A percentile compares a stretch with the other conserved stretches of the same genome.
These are phyloP conservation scores for Abscondita cerata DNA, from an alignment of 2,888 invertebrate genomes.

Conservation along the genomic window DNA sequence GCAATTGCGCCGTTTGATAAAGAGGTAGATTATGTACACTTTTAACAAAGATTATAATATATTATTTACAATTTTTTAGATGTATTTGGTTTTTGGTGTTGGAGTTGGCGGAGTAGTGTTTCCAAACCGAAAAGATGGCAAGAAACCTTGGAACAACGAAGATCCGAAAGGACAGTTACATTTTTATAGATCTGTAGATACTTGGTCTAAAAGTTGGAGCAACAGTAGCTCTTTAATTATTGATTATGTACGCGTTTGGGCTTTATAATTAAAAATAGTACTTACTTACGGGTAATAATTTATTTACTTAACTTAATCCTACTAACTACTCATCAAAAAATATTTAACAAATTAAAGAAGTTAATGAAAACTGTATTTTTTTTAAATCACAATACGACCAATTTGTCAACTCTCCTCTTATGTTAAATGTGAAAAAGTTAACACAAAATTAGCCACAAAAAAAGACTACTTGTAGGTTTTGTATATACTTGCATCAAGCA, in stretches of 20 bases:
- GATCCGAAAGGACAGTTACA: conserved; percentile 69
- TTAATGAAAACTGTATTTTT: too few species aligned
- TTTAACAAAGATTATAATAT: neutral
- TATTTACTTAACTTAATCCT: too few species aligned
- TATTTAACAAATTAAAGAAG: too few species aligned
- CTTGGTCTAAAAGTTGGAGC: conserved; percentile 73
- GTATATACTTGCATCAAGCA: too few species aligned
- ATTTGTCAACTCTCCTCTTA: too few species aligned
- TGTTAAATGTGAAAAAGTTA: too few species aligned
- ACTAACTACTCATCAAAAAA: too few species aligned
- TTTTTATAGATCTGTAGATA: conserved; percentile 69
- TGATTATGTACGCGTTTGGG: conserved; percentile 72
- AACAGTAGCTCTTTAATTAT: conserved; percentile 66
- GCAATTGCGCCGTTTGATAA: conserved; percentile 77
- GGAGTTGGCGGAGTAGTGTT: conserved; percentile 82
- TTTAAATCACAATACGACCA: too few species aligned
- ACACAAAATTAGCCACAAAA: too few species aligned
- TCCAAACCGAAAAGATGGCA: conserved; percentile 60
- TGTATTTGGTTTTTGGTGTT: conserved; percentile 78
- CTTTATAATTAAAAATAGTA: conserved; percentile 61
- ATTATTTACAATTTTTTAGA: conserved; percentile 59
- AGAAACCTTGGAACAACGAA: conserved; percentile 79
- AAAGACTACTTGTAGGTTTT: too few species aligned
- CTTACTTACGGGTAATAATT: neutral
- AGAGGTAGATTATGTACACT: conserved; percentile 61